Evolutionary conservation across 2,888 invertebrate species (phyloP).

Genomic region (Papilio protenor): DNA sequence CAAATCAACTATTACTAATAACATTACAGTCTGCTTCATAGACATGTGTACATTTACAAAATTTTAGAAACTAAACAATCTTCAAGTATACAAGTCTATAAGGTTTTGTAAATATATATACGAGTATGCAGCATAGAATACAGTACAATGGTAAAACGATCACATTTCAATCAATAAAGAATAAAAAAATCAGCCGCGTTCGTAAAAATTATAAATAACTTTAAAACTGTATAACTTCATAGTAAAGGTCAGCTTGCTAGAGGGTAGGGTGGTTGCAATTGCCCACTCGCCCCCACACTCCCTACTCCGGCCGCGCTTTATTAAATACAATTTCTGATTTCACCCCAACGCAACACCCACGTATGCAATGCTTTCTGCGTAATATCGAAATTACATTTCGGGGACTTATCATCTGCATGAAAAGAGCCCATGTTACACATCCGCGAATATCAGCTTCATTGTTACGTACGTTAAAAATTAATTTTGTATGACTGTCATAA

Average conservation of each 20-base stretch:
- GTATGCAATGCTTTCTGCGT: background rate
- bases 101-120: no score
- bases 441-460: background rate
- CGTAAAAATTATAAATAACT: background rate
- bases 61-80: no score
- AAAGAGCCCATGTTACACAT: background rate
- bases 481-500: background rate
- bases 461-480: background rate
- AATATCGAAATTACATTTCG: background rate
- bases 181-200: background rate
- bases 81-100: no score
- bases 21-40: no score
- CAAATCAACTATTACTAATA: no score
- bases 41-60: no score
- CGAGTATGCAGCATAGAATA: no score
- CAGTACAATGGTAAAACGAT: background rate
- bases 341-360: background rate
- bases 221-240: background rate
- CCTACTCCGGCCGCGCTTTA: background rate
- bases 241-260: slow-evolving; percentile 1
- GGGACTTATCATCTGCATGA: background rate
- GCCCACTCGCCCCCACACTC: background rate
- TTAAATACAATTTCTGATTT: slow-evolving; percentile 15
- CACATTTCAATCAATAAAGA: background rate
- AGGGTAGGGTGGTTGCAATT: background rate